Evolutionary conservation across 2,888 invertebrate species (phyloP).

Genomic region (Thymelicus sylvestris): DNA sequence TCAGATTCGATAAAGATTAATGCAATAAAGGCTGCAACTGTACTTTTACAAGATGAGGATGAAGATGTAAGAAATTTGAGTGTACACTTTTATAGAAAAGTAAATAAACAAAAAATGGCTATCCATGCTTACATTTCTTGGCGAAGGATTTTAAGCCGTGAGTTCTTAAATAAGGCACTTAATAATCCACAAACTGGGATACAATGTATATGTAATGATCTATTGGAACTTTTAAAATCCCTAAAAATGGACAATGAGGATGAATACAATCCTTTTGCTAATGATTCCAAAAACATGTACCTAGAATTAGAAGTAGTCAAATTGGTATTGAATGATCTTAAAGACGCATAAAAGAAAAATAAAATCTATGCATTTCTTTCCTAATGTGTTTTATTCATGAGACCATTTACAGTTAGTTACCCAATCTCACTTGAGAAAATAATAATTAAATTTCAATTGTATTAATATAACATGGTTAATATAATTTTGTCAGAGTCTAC

Average conservation of each 20-base stretch:
- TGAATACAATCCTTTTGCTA: conserved; percentile 80
- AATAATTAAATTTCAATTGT: too few relatives aligned
- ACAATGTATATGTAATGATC: conserved; percentile 51
- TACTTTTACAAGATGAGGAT: conserved; percentile 83
- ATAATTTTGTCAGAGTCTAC: too few relatives aligned
- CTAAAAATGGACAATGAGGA: conserved; percentile 49
- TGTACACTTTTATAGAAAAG: conserved; percentile 61
- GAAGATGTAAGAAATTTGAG: conserved; percentile 73
- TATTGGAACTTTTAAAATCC: conserved; percentile 51
- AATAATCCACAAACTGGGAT: conserved; percentile 48
- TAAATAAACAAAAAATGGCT: conserved; percentile 44
- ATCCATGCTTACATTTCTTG: conserved; percentile 67
- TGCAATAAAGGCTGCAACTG: conserved; percentile 68
- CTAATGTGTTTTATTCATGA: too few relatives aligned
- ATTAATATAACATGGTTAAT: too few relatives aligned
- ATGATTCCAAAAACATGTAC: conserved; percentile 78
- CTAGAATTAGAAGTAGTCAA: conserved; percentile 71
- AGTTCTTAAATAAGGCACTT: conserved; percentile 57
- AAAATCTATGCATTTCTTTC: neutral
- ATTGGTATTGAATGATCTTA: conserved; percentile 53
- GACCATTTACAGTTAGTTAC: too few relatives aligned
- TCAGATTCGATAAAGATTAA: conserved; percentile 59
- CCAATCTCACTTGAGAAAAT: too few relatives aligned
- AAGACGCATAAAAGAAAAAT: conserved; percentile 29
- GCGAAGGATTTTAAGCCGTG: conserved; percentile 54